Conservation (phyloP, 2,888 invertebrate genomes). For the Xiphydria camelus region DNA sequence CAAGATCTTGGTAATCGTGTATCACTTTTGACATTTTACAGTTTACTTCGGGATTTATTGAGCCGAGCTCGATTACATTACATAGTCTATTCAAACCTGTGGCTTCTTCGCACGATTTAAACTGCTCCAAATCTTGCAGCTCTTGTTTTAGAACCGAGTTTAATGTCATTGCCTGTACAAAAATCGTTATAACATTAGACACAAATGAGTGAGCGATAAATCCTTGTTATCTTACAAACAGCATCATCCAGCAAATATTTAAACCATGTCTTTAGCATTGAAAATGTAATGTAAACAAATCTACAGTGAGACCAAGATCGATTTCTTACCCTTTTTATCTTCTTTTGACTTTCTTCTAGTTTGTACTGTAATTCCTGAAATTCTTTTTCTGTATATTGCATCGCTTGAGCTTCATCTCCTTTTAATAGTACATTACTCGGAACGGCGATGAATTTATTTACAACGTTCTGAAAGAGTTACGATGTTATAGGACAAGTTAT, state of each 20-base stretch:
- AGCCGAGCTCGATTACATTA: constrained; percentile 21
- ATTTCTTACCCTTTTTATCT: constrained; percentile 30
- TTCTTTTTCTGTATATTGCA: constrained; percentile 33
- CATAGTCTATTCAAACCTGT: constrained; percentile 24
- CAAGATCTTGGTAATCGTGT: constrained; percentile 21
- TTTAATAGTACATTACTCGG: constrained; percentile 37
- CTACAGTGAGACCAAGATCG: too few relatives aligned
- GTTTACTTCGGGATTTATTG: constrained; percentile 10
- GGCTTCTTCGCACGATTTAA: too few relatives aligned
- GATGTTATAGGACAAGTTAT: too few relatives aligned
- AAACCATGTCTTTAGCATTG: too few relatives aligned
- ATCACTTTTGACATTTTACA: constrained; percentile 20
- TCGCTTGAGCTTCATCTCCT: constrained; percentile 36
- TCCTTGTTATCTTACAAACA: not conserved
- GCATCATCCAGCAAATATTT: too few relatives aligned
- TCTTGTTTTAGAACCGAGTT: constrained; percentile 39
- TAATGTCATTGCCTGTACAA: constrained; percentile 35
- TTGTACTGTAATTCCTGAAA: constrained; percentile 24
- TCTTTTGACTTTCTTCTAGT: constrained; percentile 29
- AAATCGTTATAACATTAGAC: not conserved
- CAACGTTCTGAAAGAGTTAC: too few relatives aligned
- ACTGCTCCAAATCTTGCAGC: constrained; percentile 26
- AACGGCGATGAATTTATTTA: constrained; percentile 31
- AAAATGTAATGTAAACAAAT: too few relatives aligned
- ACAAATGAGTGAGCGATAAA: not conserved